Conservation (phyloP, 2,888 invertebrate genomes). For the Drosophila diplacantha region DNA sequence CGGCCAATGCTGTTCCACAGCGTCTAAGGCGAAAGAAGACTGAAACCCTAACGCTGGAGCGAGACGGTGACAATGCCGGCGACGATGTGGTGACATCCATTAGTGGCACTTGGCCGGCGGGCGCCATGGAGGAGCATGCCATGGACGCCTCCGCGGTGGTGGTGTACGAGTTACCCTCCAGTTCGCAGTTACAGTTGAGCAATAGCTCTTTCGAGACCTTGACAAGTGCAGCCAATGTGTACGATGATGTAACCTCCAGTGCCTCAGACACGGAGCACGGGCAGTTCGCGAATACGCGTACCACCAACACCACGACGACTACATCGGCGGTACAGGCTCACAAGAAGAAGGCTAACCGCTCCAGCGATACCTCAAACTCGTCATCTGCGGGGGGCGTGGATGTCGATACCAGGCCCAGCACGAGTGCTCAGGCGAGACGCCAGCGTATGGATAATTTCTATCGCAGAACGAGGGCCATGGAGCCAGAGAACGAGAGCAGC, state of each 20-base stretch:
- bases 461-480: conserved; percentile 7
- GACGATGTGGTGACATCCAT: conserved; percentile 18
- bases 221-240: conserved; percentile 32
- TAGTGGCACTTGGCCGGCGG: conserved; percentile 47
- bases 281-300: conserved; percentile 72
- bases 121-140: conserved; percentile 62
- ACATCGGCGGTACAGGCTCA: conserved; percentile 66
- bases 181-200: conserved; percentile 47
- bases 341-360: conserved; percentile 49
- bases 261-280: conserved; percentile 74
- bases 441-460: conserved; percentile 24
- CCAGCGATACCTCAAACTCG: conserved; percentile 34
- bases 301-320: conserved; percentile 74
- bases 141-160: conserved; percentile 47
- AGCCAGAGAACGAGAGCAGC: conserved; percentile 53
- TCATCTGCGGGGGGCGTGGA: conserved; percentile 50
- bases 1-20: conserved; percentile 48
- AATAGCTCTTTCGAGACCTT: conserved; percentile 57
- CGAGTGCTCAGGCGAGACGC: conserved; percentile 64
- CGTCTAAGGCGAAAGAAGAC: conserved; percentile 52
- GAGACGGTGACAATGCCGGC: conserved; percentile 16
- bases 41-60: conserved; percentile 29
- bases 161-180: conserved; percentile 53
- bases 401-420: conserved; percentile 64
- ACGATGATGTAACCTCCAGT: conserved; percentile 71